phyloP scores from a whole-genome alignment of 1,140 invertebrate genomes.

The Drosophila pruinosa region DNA sequence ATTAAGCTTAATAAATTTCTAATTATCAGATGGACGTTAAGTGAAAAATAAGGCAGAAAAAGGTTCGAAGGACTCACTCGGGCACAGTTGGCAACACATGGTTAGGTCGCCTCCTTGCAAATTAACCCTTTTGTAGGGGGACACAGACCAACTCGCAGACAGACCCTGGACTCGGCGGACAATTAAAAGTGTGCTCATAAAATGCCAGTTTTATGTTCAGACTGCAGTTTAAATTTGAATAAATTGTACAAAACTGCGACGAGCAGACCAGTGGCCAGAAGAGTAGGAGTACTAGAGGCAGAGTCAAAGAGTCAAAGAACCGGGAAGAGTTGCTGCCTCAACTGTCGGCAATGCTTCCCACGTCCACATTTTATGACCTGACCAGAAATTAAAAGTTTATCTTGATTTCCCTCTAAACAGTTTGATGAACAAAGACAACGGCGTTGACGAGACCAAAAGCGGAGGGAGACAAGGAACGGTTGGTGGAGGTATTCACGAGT shows the following conservation, averaged over 20 bases:
- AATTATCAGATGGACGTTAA: constrained; percentile 79
- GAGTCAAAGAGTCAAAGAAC: constrained; percentile 1
- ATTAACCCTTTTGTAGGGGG: constrained; percentile 64
- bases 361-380: constrained; percentile 64
- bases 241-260: constrained; percentile 73
- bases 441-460: constrained; percentile 15
- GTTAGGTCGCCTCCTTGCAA: constrained; percentile 52
- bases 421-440: constrained; percentile 75
- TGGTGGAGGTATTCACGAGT: constrained; percentile 1
- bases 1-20: constrained; percentile 81
- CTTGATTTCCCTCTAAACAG: constrained; percentile 73
- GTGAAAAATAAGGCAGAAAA: constrained; percentile 62
- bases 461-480: neutral
- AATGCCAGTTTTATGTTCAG: constrained; percentile 64
- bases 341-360: constrained; percentile 55
- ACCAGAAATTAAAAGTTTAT: constrained; percentile 76
- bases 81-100: constrained; percentile 49
- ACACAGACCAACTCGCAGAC: neutral
- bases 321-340: neutral
- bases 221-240: constrained; percentile 78
- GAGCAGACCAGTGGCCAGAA: constrained; percentile 5
- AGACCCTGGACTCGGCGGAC: constrained; percentile 22
- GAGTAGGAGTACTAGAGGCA: constrained; percentile 1
- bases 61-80: constrained; percentile 58
- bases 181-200: constrained; percentile 69